Evolutionary conservation across 30 jellyfish, hydroid and myxozoan species (phyloP).

Genomic region (Aurelia sp.): DNA sequence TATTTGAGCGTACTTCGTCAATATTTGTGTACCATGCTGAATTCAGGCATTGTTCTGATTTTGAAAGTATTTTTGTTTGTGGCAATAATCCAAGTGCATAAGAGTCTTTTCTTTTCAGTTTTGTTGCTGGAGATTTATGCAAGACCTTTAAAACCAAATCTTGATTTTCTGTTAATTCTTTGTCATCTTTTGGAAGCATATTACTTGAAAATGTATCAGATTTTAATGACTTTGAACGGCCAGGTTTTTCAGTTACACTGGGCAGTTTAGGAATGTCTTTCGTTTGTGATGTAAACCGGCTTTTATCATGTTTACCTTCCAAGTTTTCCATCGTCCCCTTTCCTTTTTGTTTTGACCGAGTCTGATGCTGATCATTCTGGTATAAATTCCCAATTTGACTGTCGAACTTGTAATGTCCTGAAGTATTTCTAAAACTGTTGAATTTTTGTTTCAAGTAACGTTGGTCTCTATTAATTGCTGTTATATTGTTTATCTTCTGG

Average conservation of each 20-base stretch:
- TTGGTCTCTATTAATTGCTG: constrained; percentile 47
- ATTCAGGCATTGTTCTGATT: constrained; percentile 40
- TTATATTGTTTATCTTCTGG: constrained; percentile 57
- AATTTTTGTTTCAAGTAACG: constrained; percentile 44
- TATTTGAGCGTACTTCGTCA: constrained; percentile 57
- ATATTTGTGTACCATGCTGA: constrained; percentile 66
- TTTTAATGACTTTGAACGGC: too few relatives aligned
- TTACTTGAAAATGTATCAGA: too few relatives aligned
- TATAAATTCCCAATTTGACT: too few relatives aligned
- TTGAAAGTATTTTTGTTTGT: constrained; percentile 39
- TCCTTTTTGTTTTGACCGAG: too few relatives aligned
- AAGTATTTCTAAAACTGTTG: constrained; percentile 31
- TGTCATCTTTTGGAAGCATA: not conserved
- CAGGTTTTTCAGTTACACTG: too few relatives aligned
- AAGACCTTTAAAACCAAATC: not conserved
- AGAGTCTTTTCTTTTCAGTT: too few relatives aligned
- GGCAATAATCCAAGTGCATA: not conserved
- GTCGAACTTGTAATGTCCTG: constrained; percentile 35
- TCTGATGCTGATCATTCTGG: too few relatives aligned
- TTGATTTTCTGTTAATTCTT: not conserved
- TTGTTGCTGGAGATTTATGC: too few relatives aligned
- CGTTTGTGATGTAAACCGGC: too few relatives aligned
- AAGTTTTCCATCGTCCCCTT: too few relatives aligned
- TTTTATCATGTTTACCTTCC: too few relatives aligned
- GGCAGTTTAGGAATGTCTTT: too few relatives aligned